Conservation (phyloP, 2,888 invertebrate genomes). For the Drosophila kokeensis region DNA sequence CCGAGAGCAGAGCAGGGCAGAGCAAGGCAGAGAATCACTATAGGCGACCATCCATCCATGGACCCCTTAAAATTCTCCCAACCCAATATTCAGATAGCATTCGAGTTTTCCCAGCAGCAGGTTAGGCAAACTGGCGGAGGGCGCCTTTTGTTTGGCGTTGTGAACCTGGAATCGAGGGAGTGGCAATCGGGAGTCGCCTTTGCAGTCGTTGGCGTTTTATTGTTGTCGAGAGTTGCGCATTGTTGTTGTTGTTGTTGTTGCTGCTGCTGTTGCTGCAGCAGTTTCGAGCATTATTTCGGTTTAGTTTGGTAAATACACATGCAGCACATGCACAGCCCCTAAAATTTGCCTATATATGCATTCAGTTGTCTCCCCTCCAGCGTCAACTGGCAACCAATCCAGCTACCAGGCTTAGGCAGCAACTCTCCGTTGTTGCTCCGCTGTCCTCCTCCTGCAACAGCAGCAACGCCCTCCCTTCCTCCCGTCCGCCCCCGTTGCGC, state of each 20-base stretch:
- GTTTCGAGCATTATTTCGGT: slow-evolving; percentile 79
- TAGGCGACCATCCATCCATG: background rate
- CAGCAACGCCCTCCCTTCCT: background rate
- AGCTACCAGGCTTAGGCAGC: slow-evolving; percentile 46
- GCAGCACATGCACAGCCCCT: slow-evolving; percentile 28
- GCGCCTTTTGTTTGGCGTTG: slow-evolving; percentile 71
- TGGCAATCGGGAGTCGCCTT: slow-evolving; percentile 59
- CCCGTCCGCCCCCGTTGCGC: background rate
- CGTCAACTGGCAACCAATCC: slow-evolving; percentile 36
- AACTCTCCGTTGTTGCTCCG: slow-evolving; percentile 16
- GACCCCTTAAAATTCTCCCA: background rate
- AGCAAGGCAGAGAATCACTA: slow-evolving; percentile 1
- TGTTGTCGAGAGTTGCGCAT: slow-evolving; percentile 61
- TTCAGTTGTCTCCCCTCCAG: background rate
- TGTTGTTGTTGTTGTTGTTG: slow-evolving; percentile 5
- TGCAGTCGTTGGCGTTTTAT: slow-evolving; percentile 75
- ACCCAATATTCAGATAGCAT: slow-evolving; percentile 8
- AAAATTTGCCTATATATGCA: slow-evolving; percentile 9
- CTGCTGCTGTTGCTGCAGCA: slow-evolving; percentile 52
- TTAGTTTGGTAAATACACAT: slow-evolving; percentile 79
- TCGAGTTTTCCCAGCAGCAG: slow-evolving; percentile 12
- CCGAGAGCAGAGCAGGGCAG: background rate
- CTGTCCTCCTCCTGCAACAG: slow-evolving; percentile 4
- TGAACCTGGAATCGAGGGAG: slow-evolving; percentile 1
- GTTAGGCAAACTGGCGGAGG: slow-evolving; percentile 71